Conservation (phyloP, 1,140 invertebrate genomes). For the Lordiphosa stackelbergi region DNA sequence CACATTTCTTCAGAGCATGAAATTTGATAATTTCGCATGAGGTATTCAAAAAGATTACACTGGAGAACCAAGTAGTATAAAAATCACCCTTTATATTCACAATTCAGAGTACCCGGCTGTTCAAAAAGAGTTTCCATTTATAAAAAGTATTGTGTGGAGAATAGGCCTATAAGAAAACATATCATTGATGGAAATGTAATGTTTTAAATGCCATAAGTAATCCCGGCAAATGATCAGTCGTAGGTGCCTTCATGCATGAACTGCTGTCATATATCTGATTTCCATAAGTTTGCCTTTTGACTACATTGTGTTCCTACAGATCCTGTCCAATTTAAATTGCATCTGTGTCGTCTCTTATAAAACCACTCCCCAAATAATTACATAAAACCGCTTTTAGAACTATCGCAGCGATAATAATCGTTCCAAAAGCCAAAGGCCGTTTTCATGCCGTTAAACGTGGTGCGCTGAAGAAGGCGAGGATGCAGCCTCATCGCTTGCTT, state of each 20-base stretch:
- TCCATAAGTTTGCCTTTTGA: neutral
- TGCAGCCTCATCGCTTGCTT: constrained; percentile 16
- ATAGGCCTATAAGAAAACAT: too few species aligned
- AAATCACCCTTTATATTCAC: too few species aligned
- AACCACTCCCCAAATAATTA: constrained; percentile 38
- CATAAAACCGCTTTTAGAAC: constrained; percentile 25
- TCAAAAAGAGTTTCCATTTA: too few species aligned
- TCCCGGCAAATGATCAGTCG: too few species aligned
- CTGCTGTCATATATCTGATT: neutral
- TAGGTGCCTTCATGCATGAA: neutral
- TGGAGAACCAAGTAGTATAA: too few species aligned
- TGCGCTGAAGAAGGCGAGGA: constrained; percentile 15
- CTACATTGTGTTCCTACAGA: constrained; percentile 2
- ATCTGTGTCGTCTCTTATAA: neutral
- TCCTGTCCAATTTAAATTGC: constrained; percentile 7
- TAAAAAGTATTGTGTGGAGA: too few species aligned
- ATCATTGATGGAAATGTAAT: too few species aligned
- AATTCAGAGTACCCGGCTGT: too few species aligned
- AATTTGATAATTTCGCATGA: too few species aligned
- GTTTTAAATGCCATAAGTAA: too few species aligned
- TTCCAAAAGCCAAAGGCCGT: constrained; percentile 30
- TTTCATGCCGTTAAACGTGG: constrained; percentile 21
- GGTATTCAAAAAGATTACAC: too few species aligned
- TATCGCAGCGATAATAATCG: constrained; percentile 13
- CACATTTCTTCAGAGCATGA: too few species aligned